These are phyloP conservation scores for Crotalus horridus DNA, from an alignment of 2,113 vertebrate species.

Conservation along the genomic window DNA sequence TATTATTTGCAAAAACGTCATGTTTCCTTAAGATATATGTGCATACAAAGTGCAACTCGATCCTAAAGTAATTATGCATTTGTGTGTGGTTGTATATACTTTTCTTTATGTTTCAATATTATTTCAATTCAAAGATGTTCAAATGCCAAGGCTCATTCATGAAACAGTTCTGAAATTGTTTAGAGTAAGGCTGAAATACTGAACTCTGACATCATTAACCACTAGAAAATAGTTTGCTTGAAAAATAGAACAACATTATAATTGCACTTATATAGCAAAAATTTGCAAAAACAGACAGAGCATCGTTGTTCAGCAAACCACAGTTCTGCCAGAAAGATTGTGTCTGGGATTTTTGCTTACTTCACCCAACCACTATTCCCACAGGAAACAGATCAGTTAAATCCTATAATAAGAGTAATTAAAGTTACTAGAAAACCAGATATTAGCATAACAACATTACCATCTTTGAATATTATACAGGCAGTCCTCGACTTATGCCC, in stretches of 20 bases:
- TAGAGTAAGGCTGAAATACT: not conserved
- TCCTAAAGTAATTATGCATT: not conserved
- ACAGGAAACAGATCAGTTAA: conserved; percentile 55
- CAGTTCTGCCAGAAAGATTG: conserved; percentile 27
- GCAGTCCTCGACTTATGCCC: not conserved
- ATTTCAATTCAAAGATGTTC: not conserved
- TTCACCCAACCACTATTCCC: conserved; percentile 37
- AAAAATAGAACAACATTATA: conserved; percentile 36
- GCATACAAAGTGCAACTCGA: not conserved
- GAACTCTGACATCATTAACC: not conserved
- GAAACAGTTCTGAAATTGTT: not conserved
- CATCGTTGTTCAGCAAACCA: conserved; percentile 26
- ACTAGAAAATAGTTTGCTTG: conserved; percentile 16
- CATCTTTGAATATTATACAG: conserved; percentile 17
- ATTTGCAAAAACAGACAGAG: conserved; percentile 19
- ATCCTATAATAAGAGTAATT: conserved; percentile 59
- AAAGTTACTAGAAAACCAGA: conserved; percentile 42
- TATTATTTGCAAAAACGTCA: not conserved
- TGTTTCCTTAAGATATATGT: not conserved
- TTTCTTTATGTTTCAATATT: conserved; percentile 21
- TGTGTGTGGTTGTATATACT: not conserved
- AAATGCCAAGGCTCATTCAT: not conserved
- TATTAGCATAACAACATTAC: conserved; percentile 29
- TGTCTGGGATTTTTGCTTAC: conserved; percentile 32
- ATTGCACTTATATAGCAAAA: conserved; percentile 20